Percentiles rank a stretch among this genome's conserved stretches.
These are phyloP conservation scores for Dermolepida albohirtum DNA, from an alignment of 2,888 invertebrate genomes.

Conservation along the genomic window DNA sequence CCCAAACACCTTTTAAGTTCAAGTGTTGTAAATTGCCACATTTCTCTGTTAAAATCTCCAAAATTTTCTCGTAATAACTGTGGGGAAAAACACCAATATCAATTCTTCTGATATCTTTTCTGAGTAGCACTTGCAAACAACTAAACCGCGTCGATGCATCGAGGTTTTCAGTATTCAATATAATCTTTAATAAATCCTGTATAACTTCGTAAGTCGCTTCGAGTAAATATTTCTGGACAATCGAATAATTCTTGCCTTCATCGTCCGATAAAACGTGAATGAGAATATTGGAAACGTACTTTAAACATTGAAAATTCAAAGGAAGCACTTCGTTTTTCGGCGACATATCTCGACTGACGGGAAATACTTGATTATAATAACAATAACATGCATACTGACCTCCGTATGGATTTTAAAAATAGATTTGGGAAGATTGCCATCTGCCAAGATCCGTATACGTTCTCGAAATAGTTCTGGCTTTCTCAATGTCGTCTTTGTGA, in stretches of 20 bases:
- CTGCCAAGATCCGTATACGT: constrained; percentile 6
- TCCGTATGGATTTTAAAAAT: constrained; percentile 28
- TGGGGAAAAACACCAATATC: constrained; percentile 78
- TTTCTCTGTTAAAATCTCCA: constrained; percentile 74
- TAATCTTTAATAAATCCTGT: constrained; percentile 75
- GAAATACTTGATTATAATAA: constrained; percentile 28
- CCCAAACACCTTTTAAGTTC: constrained; percentile 80
- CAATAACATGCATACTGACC: constrained; percentile 41
- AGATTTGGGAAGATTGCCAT: constrained; percentile 33
- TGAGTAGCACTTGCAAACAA: constrained; percentile 74
- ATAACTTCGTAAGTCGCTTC: constrained; percentile 75
- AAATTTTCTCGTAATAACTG: constrained; percentile 77
- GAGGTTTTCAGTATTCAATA: constrained; percentile 74
- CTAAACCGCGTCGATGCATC: constrained; percentile 77
- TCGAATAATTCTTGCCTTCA: constrained; percentile 66
- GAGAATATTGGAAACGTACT: constrained; percentile 71
- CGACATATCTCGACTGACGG: constrained; percentile 66
- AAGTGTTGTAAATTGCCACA: constrained; percentile 73
- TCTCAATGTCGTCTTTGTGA: constrained; percentile 30
- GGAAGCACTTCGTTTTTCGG: constrained; percentile 73
- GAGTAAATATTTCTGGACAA: constrained; percentile 62
- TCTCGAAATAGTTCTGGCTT: constrained; percentile 22
- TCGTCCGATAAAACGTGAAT: constrained; percentile 74
- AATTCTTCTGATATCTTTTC: constrained; percentile 74
- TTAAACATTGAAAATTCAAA: constrained; percentile 71